phyloP scores from a whole-genome alignment of 1,140 invertebrate species.

The Muscidifurax raptorellus region DNA sequence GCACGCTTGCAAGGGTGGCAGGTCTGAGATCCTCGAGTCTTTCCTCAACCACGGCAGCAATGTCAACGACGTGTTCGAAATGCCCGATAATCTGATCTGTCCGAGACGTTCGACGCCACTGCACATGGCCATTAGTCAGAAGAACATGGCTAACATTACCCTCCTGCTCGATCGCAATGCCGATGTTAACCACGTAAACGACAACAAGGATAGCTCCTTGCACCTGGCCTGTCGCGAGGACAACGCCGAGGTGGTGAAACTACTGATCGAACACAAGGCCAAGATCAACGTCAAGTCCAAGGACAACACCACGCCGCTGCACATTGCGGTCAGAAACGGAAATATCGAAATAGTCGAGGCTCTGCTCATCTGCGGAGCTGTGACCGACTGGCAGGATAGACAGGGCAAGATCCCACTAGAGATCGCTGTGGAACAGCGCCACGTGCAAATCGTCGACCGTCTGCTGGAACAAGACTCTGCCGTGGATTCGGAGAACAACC shows the following conservation, averaged over 20 bases:
- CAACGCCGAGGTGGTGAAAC: neutral
- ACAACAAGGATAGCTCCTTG: neutral
- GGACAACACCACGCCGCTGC: neutral
- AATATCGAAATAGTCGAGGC: neutral
- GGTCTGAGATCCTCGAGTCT: neutral
- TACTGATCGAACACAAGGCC: neutral
- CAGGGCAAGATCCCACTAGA: neutral
- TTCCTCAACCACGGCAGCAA: slow-evolving; percentile 1
- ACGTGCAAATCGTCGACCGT: neutral
- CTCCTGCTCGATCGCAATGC: neutral
- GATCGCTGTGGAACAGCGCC: neutral
- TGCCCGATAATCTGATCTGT: neutral
- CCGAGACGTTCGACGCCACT: neutral
- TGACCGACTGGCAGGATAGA: neutral
- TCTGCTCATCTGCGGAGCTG: neutral
- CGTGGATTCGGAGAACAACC: neutral
- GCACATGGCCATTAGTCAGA: neutral
- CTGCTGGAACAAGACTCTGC: neutral
- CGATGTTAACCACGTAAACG: neutral
- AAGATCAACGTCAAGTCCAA: neutral
- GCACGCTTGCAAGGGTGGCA: neutral
- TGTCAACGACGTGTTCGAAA: neutral
- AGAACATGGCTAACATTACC: neutral
- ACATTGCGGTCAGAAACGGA: neutral
- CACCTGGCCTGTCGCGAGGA: neutral